phyloP scores from a whole-genome alignment of 2,797 vertebrate genomes.

The Oryzias sinensis region DNA sequence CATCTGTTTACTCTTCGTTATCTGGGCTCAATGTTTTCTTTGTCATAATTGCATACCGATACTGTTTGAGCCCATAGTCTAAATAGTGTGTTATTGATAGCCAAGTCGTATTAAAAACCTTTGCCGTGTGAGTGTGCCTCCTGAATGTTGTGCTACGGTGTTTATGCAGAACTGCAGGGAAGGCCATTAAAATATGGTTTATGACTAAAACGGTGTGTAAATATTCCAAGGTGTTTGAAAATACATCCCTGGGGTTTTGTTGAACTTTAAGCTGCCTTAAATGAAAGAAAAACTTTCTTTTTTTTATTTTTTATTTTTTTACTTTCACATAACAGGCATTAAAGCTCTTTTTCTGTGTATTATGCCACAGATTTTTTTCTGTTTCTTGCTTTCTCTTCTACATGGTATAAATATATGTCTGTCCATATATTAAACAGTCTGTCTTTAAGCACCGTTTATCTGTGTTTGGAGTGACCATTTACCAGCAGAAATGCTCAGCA shows the following conservation, averaged over 20 bases:
- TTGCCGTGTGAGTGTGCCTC: slow-evolving; percentile 8
- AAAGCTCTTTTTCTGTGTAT: slow-evolving; percentile 34
- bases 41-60: not conserved
- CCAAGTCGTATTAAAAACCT: slow-evolving; percentile 23
- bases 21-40: not conserved
- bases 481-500: slow-evolving; percentile 27
- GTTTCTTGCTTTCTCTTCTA: slow-evolving; percentile 28
- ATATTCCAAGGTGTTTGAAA: slow-evolving; percentile 65
- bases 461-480: slow-evolving; percentile 19
- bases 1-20: not conserved
- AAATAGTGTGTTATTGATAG: slow-evolving; percentile 17
- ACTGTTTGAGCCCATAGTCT: slow-evolving; percentile 15
- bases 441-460: not conserved
- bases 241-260: slow-evolving; percentile 54
- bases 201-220: slow-evolving; percentile 58
- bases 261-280: slow-evolving; percentile 53
- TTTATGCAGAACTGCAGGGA: slow-evolving; percentile 30
- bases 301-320: slow-evolving; percentile 37
- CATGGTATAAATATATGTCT: not conserved
- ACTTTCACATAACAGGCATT: slow-evolving; percentile 45
- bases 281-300: slow-evolving; percentile 54
- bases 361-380: slow-evolving; percentile 31
- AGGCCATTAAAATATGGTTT: slow-evolving; percentile 61
- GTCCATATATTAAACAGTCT: too few species aligned
- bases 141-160: slow-evolving; percentile 21